These are phyloP conservation scores for Darevskia nairensis DNA, from an alignment of 2,797 vertebrate genomes.

Conservation along the genomic window DNA sequence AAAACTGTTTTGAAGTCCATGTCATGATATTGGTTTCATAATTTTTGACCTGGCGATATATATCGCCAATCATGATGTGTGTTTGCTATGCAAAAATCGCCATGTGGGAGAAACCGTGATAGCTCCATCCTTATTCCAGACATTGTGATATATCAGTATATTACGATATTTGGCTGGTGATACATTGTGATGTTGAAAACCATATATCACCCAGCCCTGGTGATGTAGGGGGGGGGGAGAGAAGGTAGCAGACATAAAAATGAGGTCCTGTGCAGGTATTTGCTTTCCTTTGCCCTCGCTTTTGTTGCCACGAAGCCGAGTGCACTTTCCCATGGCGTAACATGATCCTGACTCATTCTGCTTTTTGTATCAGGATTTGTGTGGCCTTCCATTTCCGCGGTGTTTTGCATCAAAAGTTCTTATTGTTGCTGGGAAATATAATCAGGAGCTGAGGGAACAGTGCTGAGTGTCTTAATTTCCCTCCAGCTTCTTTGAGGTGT, in stretches of 20 bases:
- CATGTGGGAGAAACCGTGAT: too few relatives aligned
- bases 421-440: not conserved
- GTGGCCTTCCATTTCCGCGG: not conserved
- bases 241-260: not conserved
- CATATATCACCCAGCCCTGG: too few relatives aligned
- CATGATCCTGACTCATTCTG: not conserved
- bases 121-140: too few relatives aligned
- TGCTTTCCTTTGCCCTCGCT: not conserved
- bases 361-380: not conserved
- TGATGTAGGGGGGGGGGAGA: too few relatives aligned
- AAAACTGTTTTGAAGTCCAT: too few relatives aligned
- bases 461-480: not conserved
- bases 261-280: not conserved
- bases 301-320: not conserved
- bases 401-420: not conserved
- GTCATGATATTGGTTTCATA: too few relatives aligned
- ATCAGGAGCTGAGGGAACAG: not conserved
- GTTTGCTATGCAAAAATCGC: too few relatives aligned
- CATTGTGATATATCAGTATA: too few relatives aligned
- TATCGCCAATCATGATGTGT: too few relatives aligned
- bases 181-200: too few relatives aligned
- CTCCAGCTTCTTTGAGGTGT: not conserved
- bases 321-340: not conserved
- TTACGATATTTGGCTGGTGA: too few relatives aligned
- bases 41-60: too few relatives aligned